phyloP scores from a whole-genome alignment of 2,113 vertebrate genomes.

The Orcinus orca region DNA sequence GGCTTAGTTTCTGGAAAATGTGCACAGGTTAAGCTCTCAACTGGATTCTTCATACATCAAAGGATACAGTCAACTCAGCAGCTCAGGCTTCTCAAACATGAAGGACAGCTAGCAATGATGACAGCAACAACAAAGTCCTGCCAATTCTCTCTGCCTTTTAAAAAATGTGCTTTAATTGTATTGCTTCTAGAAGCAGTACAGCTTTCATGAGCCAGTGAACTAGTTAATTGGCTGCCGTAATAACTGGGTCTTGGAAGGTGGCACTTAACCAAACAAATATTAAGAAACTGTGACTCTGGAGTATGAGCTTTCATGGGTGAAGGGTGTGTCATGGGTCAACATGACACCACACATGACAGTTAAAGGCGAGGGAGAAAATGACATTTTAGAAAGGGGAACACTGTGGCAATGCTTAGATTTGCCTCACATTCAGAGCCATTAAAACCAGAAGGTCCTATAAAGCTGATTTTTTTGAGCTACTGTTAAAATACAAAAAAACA shows the following conservation, averaged over 20 bases:
- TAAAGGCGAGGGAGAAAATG: background rate
- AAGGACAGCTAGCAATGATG: background rate
- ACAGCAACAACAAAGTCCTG: background rate
- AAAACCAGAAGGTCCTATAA: background rate
- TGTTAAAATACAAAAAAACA: background rate
- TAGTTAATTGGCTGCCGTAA: constrained; percentile 60
- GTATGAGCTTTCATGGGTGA: constrained; percentile 39
- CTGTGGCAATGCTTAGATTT: background rate
- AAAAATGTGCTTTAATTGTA: background rate
- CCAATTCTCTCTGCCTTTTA: background rate
- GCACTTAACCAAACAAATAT: constrained; percentile 64
- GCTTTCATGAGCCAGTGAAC: constrained; percentile 58
- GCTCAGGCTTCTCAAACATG: background rate
- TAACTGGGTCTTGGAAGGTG: constrained; percentile 48
- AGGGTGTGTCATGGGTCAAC: background rate
- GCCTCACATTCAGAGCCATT: background rate
- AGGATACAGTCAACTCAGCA: background rate
- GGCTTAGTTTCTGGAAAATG: background rate
- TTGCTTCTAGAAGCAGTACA: constrained; percentile 38
- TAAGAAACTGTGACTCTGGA: constrained; percentile 42
- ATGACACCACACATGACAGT: background rate
- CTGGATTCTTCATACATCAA: constrained; percentile 9
- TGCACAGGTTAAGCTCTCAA: background rate
- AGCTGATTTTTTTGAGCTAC: background rate
- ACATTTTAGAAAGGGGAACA: background rate